Base-by-base conservation (phyloP, 2,113 vertebrate genomes). In the Heteronetta atricapilla region DNA sequence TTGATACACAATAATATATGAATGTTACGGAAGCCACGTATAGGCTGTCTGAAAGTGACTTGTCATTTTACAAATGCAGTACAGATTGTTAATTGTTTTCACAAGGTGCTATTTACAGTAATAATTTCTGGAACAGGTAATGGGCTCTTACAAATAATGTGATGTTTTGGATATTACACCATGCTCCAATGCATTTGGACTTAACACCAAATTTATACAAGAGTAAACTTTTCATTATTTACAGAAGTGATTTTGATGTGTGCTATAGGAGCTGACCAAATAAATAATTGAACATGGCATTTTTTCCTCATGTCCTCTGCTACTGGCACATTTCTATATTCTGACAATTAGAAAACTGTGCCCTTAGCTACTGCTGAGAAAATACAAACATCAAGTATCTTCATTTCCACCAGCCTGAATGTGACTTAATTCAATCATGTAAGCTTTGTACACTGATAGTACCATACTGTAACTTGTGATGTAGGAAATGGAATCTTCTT, bases 181-280 rank as follows among this genome's bases (percentile, higher is more conserved):
- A 88, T 94, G 93, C 81, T 91, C 67, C 40, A 80, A 3, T 95
- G 89, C 86, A 88, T 97, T 96, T 96, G 64, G 73, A 97, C 91
- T 94, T 97, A 97, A 75, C 96, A 96, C 70, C 66, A 64, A 97
- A 93, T 97, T 94, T 95, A 95, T 95, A 91, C 85, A 92, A 93
- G 73, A 55, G 46, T 90, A 86, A 96, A 93, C 76, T 92, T 97
- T 96, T 86, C 83, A 93, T 94, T 96, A 96, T 97, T 97, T 96
- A 96, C 92, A 93, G 89, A 96, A 74, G 64, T 90, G 88, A 94
- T 97, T 96, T 95, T 38, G 15, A 26, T 77, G 70, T 66, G 36
- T 66, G 89, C 38, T 68, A 44, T 70, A 95, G 58, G 81, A 92
- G 87, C 69, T 86, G 88, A 91, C 50, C 22, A 94, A 93, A 64